Evolutionary conservation across 2,797 vertebrate genomes (phyloP), one percentile per base, ranked within the genome.

Genomic region (Channallabes apus): DNA sequence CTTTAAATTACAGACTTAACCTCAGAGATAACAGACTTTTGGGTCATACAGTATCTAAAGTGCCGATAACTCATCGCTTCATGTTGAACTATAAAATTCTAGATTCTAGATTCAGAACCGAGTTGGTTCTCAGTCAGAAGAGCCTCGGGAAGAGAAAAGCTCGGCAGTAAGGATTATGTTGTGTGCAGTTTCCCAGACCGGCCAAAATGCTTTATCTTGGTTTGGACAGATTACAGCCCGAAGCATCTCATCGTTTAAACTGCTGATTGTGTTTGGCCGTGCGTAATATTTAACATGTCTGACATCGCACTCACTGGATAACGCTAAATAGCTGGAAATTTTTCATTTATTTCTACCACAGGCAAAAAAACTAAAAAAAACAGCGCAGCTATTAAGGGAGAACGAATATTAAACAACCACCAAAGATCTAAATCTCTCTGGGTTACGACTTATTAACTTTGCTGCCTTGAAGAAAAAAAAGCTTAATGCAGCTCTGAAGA

Each of bases 121-220:
- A 56, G 27, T 20, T 76, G 18, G 35, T 22, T 58, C 56, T 58
- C 54, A 58, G 17, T 58, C 51, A 58, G 54, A 76, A 76, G 12
- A 5, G 54, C 73, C 54, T 58, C 12, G 54, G 4, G 7, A 56
- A 56, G 46, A 22, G 51, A 58, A 76, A 76, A 77, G 9, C 27
- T 32, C 73, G 56, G 54, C 54, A 58, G 51, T 22, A 32, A 58
- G 73, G 54, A 77, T 77, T 77, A 77, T 32, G 54, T 58, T 58
- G 8, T 58, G 29, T 58, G 15, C 46, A 12, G 27, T 76, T 76
- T 22, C 54, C 22, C 54, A 32, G 17, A 32, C 73, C 18, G n/a
- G 15, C 17, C 51, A n/a, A 22, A 14, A 58, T 56, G 17, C 2
- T 35, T 32, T 76, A 54, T 56, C 51, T 32, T 1, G n/a, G 71